phyloP scores from a whole-genome alignment of 2,113 vertebrate genomes.

The Channa maculata region DNA sequence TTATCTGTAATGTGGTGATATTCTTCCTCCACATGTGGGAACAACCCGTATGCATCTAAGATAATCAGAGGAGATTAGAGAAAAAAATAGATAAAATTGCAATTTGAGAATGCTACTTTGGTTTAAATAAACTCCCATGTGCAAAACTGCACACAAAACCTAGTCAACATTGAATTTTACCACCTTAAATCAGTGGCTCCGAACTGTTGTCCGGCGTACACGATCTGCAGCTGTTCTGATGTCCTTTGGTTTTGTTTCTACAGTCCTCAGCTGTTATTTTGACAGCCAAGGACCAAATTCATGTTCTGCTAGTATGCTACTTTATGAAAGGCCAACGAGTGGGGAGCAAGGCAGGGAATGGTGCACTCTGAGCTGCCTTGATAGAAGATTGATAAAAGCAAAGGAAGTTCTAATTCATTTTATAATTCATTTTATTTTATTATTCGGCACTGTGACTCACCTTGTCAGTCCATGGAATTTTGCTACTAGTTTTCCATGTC shows the following conservation, averaged over 20 bases:
- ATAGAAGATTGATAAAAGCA: not conserved
- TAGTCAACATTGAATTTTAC: constrained; percentile 2
- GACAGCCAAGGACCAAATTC: constrained; percentile 41
- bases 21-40: too few relatives aligned
- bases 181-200: constrained; percentile 8
- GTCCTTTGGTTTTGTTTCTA: constrained; percentile 51
- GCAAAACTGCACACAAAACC: not conserved
- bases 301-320: not conserved
- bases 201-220: not conserved
- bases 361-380: not conserved
- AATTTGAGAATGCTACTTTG: not conserved
- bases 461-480: not conserved
- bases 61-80: not conserved
- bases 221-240: not conserved
- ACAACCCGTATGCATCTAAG: not conserved
- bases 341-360: not conserved
- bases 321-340: constrained; percentile 8
- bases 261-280: constrained; percentile 33
- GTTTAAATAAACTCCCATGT: not conserved
- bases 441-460: not conserved
- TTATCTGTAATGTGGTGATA: not conserved
- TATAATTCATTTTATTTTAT: too few relatives aligned
- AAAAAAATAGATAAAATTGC: not conserved
- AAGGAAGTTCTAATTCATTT: too few relatives aligned
- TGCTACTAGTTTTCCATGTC: not conserved